Conservation (phyloP, 53 echinoderm and acorn worm genomes). For the Crossaster papposus region DNA sequence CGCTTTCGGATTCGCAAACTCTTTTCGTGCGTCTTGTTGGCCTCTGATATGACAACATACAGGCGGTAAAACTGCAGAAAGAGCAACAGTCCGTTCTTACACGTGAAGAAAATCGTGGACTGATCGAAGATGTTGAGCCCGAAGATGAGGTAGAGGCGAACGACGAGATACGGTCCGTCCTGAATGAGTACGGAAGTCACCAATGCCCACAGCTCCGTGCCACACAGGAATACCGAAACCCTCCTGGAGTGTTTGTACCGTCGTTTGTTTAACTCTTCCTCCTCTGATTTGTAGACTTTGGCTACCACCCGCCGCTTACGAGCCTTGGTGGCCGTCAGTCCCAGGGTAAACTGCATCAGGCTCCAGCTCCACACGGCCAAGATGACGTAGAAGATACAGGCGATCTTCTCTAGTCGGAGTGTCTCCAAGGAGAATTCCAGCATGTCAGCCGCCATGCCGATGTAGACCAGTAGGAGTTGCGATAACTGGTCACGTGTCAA, state of each 20-base stretch:
- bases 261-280: slow-evolving; percentile 49
- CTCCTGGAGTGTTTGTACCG: slow-evolving; percentile 45
- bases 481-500: slow-evolving; percentile 93
- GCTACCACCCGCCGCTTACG: slow-evolving; percentile 75
- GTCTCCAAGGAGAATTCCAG: slow-evolving; percentile 91
- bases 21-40: slow-evolving; percentile 61
- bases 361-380: slow-evolving; percentile 89
- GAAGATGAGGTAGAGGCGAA: slow-evolving; percentile 91
- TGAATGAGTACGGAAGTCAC: slow-evolving; percentile 79
- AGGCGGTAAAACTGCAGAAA: slow-evolving; percentile 86
- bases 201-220: slow-evolving; percentile 92
- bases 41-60: slow-evolving; percentile 77
- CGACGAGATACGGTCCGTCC: slow-evolving; percentile 86
- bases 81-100: slow-evolving; percentile 90
- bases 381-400: slow-evolving; percentile 77
- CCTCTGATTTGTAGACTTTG: slow-evolving; percentile 50
- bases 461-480: slow-evolving; percentile 91
- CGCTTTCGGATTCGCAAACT: slow-evolving; percentile 33
- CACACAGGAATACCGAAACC: slow-evolving; percentile 71
- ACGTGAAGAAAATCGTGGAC: slow-evolving; percentile 95
- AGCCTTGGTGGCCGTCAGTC: slow-evolving; percentile 84
- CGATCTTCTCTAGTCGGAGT: slow-evolving; percentile 71
- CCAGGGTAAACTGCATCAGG: slow-evolving; percentile 85
- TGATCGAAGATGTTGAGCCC: slow-evolving; percentile 71
- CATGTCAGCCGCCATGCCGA: slow-evolving; percentile 99